Percentiles rank a stretch among this genome's conserved stretches.
Evolutionary conservation across 1,140 invertebrate genomes (phyloP).

Genomic region (Philaenus spumarius): DNA sequence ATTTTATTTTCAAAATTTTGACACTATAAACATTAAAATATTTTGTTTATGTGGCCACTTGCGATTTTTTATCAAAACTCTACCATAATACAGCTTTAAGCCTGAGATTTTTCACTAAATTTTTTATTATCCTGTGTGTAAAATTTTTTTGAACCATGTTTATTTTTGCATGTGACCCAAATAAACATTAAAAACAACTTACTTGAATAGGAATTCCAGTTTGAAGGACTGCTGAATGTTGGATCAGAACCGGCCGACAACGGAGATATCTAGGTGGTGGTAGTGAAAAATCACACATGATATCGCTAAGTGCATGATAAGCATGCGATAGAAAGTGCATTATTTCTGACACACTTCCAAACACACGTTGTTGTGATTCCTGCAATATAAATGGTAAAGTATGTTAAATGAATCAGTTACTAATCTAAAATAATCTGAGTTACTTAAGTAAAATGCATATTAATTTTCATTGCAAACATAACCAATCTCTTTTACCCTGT

Average conservation of each 20-base stretch:
- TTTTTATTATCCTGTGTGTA: not conserved
- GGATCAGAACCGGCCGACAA: conserved; percentile 64
- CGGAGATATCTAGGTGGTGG: conserved; percentile 60
- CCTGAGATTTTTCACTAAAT: no score
- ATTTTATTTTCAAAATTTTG: no score
- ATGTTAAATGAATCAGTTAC: no score
- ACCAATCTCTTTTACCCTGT: no score
- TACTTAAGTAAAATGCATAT: no score
- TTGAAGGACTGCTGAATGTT: conserved; percentile 54
- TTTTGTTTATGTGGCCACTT: no score
- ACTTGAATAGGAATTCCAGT: conserved; percentile 59
- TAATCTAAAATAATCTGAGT: no score
- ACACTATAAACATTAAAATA: no score
- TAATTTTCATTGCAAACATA: no score
- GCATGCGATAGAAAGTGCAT: conserved; percentile 81
- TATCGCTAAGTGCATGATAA: conserved; percentile 80
- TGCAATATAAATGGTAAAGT: no score
- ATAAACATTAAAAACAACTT: conserved; percentile 35
- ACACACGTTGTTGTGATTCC: conserved; percentile 43
- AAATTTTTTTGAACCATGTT: not conserved
- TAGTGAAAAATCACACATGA: conserved; percentile 62
- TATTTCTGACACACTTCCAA: conserved; percentile 65
- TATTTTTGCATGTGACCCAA: not conserved
- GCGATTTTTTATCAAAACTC: no score
- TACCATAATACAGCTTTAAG: no score